Conservation (phyloP, 2,888 invertebrate species). For the Muscina levida region DNA sequence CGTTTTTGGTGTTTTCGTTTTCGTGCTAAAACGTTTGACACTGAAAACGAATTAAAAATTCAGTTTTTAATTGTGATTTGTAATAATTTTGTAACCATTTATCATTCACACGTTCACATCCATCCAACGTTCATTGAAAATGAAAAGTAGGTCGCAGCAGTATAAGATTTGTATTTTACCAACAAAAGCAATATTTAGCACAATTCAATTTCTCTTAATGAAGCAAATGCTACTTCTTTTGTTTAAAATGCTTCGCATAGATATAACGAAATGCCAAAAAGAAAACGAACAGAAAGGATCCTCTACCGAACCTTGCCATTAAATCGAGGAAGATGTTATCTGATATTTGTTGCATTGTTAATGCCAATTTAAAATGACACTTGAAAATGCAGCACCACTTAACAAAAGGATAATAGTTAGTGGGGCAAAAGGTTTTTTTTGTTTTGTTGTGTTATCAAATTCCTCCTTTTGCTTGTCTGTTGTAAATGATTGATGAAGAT, state of each 20-base stretch:
- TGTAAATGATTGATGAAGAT: constrained; percentile 59
- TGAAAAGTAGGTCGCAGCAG: constrained; percentile 50
- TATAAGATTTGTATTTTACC: neutral
- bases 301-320: neutral
- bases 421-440: constrained; percentile 55
- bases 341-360: constrained; percentile 60
- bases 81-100: constrained; percentile 56
- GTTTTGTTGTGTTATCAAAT: constrained; percentile 3
- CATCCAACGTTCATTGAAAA: neutral
- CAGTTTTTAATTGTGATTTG: constrained; percentile 53
- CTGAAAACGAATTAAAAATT: constrained; percentile 52
- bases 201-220: constrained; percentile 7
- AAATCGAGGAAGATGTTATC: constrained; percentile 39
- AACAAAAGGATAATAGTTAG: constrained; percentile 40
- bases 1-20: constrained; percentile 21
- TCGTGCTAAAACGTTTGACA: constrained; percentile 49
- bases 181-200: neutral
- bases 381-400: constrained; percentile 51
- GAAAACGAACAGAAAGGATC: neutral
- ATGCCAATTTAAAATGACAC: constrained; percentile 64
- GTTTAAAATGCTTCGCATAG: neutral
- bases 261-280: neutral
- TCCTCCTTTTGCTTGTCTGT: neutral
- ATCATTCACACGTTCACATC: constrained; percentile 11
- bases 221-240: constrained; percentile 24